Base-by-base conservation (phyloP, 2,113 vertebrate genomes). In the Triplophysa tibetana region DNA sequence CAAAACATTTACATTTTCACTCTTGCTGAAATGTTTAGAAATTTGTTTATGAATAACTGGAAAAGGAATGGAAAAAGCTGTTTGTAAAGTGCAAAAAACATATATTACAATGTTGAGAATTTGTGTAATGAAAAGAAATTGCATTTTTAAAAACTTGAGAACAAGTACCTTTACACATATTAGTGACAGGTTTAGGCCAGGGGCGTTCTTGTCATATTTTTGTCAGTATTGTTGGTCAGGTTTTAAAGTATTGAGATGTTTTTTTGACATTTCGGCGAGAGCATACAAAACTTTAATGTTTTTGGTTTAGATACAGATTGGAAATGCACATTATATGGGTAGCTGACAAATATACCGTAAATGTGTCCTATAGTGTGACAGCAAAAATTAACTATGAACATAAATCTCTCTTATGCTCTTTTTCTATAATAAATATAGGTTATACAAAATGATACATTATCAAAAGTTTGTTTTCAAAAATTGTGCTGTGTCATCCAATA, bases 161-260 rank as follows among this genome's bases (percentile, higher is more conserved):
- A 52, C 0, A 6, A 52, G 26, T 29, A n/a, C 12, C 69, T n/a
- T 33, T 56, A 56, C 33, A 58, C 56, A 33, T 56, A 13, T 54
- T n/a, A 21, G 17, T 72, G 26, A 72, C 50, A 14, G 11, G 38
- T 72, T 72, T 21, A 58, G n/a, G 11, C 50, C 19, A 38, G 50
- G 16, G 68, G 68, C 17, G 1, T 23, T 21, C 12, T 45, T 0
- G 11, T 29, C 26, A 45, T 21, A 21, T n/a, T 19, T 68, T 68
- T 68, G n/a, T 68, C 66, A 24, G 66, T 45, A 68, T 48, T 68
- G 45, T 68, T n/a, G 24, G n/a, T 19, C 21, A 19, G n/a, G 19
- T n/a, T 21, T n/a, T 58, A 4, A 58, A 58, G 9, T 58, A 58
- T 56, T 56, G n/a, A 41, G 11, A n/a, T 43, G 54, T 43, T 61